Conservation (phyloP, 2,113 vertebrate genomes). For the Elanoides forficatus region DNA sequence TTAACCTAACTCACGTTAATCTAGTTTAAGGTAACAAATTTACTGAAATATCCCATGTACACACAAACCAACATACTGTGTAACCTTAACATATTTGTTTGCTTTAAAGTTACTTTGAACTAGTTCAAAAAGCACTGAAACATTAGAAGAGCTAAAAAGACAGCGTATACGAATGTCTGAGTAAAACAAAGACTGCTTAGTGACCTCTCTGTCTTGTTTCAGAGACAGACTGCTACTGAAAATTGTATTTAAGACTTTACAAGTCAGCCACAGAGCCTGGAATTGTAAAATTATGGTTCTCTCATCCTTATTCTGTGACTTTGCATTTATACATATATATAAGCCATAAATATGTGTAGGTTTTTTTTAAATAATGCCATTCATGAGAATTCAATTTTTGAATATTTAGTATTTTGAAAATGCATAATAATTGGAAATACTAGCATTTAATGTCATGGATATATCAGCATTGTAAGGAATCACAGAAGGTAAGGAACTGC, state of each 20-base stretch:
- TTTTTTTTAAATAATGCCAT: not conserved
- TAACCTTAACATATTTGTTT: not conserved
- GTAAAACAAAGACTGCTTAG: not conserved
- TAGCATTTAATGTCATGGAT: too few relatives aligned
- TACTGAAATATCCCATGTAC: rapidly evolving
- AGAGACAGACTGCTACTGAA: not conserved
- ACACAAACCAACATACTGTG: not conserved
- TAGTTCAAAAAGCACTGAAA: not conserved
- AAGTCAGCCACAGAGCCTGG: not conserved
- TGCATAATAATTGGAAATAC: not conserved
- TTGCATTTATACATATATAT: not conserved
- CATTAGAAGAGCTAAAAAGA: not conserved
- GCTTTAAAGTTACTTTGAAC: not conserved
- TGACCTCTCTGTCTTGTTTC: not conserved
- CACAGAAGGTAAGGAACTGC: not conserved
- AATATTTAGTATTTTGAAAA: not conserved
- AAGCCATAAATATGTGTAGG: not conserved
- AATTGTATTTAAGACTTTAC: not conserved
- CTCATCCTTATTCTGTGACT: not conserved
- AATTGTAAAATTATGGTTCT: not conserved
- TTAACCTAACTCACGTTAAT: not conserved
- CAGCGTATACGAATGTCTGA: not conserved
- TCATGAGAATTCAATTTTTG: rapidly evolving
- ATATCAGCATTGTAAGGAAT: too few relatives aligned
- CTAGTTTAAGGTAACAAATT: not conserved